Evolutionary conservation across 92 coral and sea anemone genomes (phyloP).

Genomic region (Phenganax subtilis): DNA sequence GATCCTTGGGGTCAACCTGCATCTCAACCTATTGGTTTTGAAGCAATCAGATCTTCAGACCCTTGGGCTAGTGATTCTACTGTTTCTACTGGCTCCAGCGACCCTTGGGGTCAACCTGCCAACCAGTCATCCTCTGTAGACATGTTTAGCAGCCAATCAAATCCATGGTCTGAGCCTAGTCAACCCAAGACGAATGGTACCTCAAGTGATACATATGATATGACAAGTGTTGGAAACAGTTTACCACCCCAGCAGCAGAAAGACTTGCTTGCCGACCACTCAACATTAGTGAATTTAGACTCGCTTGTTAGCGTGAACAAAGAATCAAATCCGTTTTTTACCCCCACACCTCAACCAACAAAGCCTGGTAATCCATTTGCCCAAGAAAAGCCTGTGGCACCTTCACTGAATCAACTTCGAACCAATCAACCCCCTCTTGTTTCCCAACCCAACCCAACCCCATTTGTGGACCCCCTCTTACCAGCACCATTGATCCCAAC

Average conservation of each 20-base stretch:
- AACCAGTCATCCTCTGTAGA: conserved; percentile 37
- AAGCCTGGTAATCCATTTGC: conserved; percentile 85
- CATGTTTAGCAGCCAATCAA: conserved; percentile 7
- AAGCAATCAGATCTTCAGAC: conserved; percentile 40
- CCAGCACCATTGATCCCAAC: conserved; percentile 89
- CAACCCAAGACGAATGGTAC: conserved; percentile 20
- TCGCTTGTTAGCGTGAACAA: conserved; percentile 60
- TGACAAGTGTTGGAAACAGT: conserved; percentile 35
- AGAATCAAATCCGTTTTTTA: conserved; percentile 77
- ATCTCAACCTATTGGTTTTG: conserved; percentile 39
- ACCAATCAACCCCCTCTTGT: conserved; percentile 41
- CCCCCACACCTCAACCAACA: conserved; percentile 54
- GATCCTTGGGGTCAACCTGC: conserved; percentile 82
- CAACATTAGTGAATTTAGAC: conserved; percentile 79
- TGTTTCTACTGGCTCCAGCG: conserved; percentile 33
- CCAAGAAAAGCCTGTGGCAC: conserved; percentile 88
- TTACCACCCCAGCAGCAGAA: conserved; percentile 45
- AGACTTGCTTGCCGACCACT: conserved; percentile 58
- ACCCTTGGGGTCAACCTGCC: conserved; percentile 57
- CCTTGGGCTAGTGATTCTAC: conserved; percentile 65
- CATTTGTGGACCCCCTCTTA: conserved; percentile 65
- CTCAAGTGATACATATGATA: conserved; percentile 10
- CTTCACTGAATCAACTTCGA: conserved; percentile 91
- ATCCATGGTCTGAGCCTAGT: conserved; percentile 22
- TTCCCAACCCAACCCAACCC: conserved; percentile 45